A percentile compares a stretch with the other conserved stretches of the same genome.
Conservation (phyloP, 2,888 invertebrate genomes). For the Drosophila kanekoi region DNA sequence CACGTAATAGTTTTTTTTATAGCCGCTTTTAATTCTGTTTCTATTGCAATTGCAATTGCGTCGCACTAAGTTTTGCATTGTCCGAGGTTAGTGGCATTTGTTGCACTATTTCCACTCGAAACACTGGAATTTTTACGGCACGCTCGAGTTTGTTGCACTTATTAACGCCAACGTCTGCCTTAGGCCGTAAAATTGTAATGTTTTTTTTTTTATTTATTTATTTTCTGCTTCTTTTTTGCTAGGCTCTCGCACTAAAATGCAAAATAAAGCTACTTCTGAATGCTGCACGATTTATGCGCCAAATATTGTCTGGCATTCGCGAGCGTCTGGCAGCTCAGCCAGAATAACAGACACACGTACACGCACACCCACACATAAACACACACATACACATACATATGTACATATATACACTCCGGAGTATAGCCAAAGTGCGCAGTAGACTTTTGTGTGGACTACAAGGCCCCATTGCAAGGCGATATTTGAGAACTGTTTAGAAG, state of each 20-base stretch:
- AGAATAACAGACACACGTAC: slow-evolving; percentile 4
- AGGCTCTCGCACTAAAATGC: slow-evolving; percentile 34
- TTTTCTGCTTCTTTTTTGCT: too few species aligned
- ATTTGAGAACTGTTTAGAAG: slow-evolving; percentile 2
- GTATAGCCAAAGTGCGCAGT: slow-evolving; percentile 42
- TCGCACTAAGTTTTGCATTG: slow-evolving; percentile 51
- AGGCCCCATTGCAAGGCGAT: not conserved
- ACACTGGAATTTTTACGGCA: slow-evolving; percentile 35
- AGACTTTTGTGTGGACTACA: slow-evolving; percentile 3
- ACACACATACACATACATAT: not conserved
- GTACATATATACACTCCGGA: not conserved
- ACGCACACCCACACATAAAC: not conserved
- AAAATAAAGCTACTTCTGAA: slow-evolving; percentile 41
- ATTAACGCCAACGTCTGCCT: slow-evolving; percentile 56
- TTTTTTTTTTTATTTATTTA: slow-evolving; percentile 1
- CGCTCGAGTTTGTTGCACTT: slow-evolving; percentile 44
- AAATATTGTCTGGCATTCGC: slow-evolving; percentile 48
- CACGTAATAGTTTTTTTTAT: slow-evolving; percentile 29
- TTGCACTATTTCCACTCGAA: slow-evolving; percentile 25
- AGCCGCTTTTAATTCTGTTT: slow-evolving; percentile 10
- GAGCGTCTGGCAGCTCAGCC: slow-evolving; percentile 43
- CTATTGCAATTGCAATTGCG: slow-evolving; percentile 36
- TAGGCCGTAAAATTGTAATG: slow-evolving; percentile 35
- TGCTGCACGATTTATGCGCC: slow-evolving; percentile 33
- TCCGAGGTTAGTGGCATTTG: slow-evolving; percentile 67